These are phyloP conservation scores for Actinopyga echinites DNA, from an alignment of 53 echinoderm and acorn worm species.

Conservation along the genomic window DNA sequence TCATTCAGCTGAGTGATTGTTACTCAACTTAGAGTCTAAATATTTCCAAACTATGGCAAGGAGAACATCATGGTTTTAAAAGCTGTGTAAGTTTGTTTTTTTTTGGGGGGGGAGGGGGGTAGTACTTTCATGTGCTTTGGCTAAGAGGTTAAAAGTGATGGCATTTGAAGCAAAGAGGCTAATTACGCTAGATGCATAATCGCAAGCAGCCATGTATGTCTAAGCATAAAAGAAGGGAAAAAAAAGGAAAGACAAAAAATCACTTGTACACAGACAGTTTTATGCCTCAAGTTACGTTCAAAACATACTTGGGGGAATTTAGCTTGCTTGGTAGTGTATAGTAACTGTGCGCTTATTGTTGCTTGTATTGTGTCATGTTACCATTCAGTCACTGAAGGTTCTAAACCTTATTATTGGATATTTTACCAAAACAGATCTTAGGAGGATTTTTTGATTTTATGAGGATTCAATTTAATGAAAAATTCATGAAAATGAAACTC, in stretches of 20 bases:
- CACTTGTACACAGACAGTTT: constrained; percentile 19
- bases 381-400: constrained; percentile 4
- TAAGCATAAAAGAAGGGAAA: neutral
- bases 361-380: constrained; percentile 42
- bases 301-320: constrained; percentile 1
- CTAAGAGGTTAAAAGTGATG: too few species aligned
- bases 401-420: constrained; percentile 28
- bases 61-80: too few species aligned
- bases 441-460: constrained; percentile 39
- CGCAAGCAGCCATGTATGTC: constrained; percentile 7
- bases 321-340: constrained; percentile 39
- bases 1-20: too few species aligned
- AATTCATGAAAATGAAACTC: constrained; percentile 30
- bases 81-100: too few species aligned
- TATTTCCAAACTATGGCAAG: too few species aligned
- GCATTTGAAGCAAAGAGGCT: too few species aligned
- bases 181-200: too few species aligned
- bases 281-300: constrained; percentile 12
- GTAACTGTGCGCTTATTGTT: constrained; percentile 16
- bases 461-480: constrained; percentile 40
- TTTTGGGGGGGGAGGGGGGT: too few species aligned
- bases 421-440: constrained; percentile 34
- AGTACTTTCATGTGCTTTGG: too few species aligned
- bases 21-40: too few species aligned
- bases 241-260: neutral